Conservation (phyloP, 2,113 vertebrate genomes). For the Antidorcas marsupialis region DNA sequence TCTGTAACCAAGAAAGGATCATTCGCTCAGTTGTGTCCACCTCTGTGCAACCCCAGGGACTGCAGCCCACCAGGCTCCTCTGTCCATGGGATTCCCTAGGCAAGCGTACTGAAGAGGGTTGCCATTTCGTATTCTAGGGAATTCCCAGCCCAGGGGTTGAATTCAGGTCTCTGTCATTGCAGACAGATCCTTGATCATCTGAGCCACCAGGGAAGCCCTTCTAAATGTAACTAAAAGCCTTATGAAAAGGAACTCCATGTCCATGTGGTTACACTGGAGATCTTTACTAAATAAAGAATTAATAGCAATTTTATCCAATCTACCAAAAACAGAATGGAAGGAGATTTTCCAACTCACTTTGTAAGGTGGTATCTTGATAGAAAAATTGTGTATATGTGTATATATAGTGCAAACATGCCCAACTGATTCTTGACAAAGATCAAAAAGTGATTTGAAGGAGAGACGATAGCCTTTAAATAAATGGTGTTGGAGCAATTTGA, state of each 20-base stretch:
- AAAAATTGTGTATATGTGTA: accelerated
- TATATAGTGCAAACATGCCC: neutral
- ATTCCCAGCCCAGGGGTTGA: neutral
- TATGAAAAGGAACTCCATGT: neutral
- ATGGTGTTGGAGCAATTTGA: neutral
- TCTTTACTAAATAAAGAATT: neutral
- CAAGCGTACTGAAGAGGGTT: neutral
- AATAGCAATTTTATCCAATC: neutral
- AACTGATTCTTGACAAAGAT: neutral
- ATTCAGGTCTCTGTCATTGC: neutral
- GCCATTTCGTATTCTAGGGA: neutral
- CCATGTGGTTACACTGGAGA: neutral
- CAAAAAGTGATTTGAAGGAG: constrained; percentile 22
- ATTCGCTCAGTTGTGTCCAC: accelerated
- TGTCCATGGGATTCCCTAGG: neutral
- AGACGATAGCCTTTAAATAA: neutral
- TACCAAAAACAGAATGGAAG: neutral
- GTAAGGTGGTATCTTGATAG: neutral
- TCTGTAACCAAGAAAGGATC: neutral
- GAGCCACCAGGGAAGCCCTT: neutral
- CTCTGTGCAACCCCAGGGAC: neutral
- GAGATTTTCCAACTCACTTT: neutral
- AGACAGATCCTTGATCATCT: neutral
- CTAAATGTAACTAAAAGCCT: neutral
- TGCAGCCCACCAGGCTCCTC: neutral